Conservation (phyloP, 2,797 vertebrate genomes). For the Sparidentex hasta region DNA sequence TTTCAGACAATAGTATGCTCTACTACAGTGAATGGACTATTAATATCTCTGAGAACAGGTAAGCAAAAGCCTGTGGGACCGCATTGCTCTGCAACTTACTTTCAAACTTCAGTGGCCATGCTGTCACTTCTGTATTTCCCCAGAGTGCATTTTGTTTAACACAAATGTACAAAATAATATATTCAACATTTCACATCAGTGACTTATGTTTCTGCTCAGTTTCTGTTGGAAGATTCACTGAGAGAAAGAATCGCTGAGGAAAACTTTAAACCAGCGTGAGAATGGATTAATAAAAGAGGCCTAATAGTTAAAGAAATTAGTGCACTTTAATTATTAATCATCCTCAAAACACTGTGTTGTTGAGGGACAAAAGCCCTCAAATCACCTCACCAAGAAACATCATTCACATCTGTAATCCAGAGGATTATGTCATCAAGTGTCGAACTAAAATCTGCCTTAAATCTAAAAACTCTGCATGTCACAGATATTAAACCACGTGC, state of each 20-base stretch:
- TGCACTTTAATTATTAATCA: not conserved
- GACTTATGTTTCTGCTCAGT: not conserved
- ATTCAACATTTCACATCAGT: not conserved
- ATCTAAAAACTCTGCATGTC: not conserved
- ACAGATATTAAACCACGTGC: not conserved
- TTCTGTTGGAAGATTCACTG: not conserved
- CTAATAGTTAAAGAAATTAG: not conserved
- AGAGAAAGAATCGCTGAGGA: not conserved
- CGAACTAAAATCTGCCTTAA: not conserved
- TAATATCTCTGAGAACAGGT: conserved; percentile 61
- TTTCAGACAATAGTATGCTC: conserved; percentile 60
- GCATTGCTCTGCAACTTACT: conserved; percentile 61
- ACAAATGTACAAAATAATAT: too few species aligned
- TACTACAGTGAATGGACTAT: conserved; percentile 62
- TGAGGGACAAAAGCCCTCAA: not conserved
- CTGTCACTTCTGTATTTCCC: not conserved
- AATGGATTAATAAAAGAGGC: not conserved
- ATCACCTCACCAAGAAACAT: not conserved
- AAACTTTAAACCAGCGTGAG: not conserved
- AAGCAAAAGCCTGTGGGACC: conserved; percentile 69
- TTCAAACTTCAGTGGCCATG: not conserved
- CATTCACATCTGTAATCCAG: not conserved
- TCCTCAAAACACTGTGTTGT: not conserved
- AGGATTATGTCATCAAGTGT: not conserved
- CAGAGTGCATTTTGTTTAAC: not conserved